Evolutionary conservation across 2,797 vertebrate genomes (phyloP).

Genomic region (Toxotes lorentzi): DNA sequence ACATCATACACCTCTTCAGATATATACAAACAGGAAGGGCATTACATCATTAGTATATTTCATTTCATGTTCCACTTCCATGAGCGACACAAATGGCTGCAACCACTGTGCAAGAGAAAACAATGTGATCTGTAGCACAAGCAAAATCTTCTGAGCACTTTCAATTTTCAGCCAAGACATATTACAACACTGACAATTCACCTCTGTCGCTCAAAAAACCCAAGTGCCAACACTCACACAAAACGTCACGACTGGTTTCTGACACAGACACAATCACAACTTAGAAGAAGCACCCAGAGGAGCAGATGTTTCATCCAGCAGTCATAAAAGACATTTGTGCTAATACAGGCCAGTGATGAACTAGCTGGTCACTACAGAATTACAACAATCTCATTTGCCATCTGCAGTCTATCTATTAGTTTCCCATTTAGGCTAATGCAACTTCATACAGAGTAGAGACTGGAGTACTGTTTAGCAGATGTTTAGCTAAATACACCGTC

Average conservation of each 20-base stretch:
- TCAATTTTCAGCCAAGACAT: not conserved
- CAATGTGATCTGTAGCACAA: no score
- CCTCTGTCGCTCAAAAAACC: not conserved
- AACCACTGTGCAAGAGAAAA: not conserved
- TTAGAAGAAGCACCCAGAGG: not conserved
- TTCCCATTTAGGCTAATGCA: constrained; percentile 29
- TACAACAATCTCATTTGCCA: constrained; percentile 47
- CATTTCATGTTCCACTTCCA: no score
- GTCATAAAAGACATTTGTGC: constrained; percentile 9
- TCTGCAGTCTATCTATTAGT: constrained; percentile 34
- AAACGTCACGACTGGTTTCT: not conserved
- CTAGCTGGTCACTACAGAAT: constrained; percentile 27
- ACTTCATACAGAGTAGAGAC: constrained; percentile 22
- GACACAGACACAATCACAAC: not conserved
- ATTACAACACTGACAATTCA: no score
- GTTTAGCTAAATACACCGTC: constrained; percentile 12
- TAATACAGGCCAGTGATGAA: constrained; percentile 24
- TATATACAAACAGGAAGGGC: no score
- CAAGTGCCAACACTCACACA: not conserved
- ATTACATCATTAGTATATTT: no score
- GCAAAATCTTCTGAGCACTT: no score
- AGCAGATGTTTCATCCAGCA: not conserved
- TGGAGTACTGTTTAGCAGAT: constrained; percentile 39
- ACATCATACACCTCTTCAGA: no score
- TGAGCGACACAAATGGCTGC: not conserved